Evolutionary conservation across 1,140 invertebrate genomes (phyloP).

Genomic region (Drosophila kohkoa): DNA sequence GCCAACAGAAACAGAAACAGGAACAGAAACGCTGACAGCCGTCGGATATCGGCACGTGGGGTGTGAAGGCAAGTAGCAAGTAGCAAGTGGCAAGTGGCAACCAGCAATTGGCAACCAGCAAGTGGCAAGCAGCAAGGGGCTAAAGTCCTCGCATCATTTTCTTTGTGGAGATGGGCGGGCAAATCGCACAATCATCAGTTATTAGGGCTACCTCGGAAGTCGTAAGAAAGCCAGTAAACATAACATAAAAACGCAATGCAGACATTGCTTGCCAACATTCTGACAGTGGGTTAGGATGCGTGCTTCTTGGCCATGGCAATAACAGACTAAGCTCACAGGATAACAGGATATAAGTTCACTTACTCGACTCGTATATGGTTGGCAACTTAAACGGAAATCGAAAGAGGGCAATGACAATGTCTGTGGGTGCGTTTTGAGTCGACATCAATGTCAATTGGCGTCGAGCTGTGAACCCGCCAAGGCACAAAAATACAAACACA

Average conservation of each 20-base stretch:
- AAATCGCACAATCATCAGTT: conserved; percentile 82
- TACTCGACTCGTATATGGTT: conserved; percentile 28
- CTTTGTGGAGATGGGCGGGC: conserved; percentile 5
- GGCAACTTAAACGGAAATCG: conserved; percentile 61
- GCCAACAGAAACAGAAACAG: conserved; percentile 63
- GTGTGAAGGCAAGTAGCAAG: background rate
- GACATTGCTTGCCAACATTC: conserved; percentile 28
- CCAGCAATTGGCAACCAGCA: too few species aligned
- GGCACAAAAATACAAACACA: background rate
- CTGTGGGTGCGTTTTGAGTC: conserved; percentile 20
- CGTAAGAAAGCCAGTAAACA: conserved; percentile 67
- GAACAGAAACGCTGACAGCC: conserved; percentile 74
- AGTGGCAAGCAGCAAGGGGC: too few species aligned
- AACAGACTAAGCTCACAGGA: conserved; percentile 66
- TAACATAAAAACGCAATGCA: conserved; percentile 52
- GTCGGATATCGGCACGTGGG: background rate
- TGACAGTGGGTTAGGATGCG: conserved; percentile 39
- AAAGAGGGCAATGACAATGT: conserved; percentile 54
- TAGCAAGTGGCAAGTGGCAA: too few species aligned
- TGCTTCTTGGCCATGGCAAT: conserved; percentile 47
- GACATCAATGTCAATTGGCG: conserved; percentile 52
- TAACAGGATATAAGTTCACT: conserved; percentile 61
- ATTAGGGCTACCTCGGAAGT: conserved; percentile 77
- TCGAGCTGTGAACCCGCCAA: conserved; percentile 50
- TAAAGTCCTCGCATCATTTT: conserved; percentile 35